Percentiles rank a stretch among this genome's conserved stretches.
These are phyloP conservation scores for Hedychridium roseum DNA, from an alignment of 2,888 invertebrate genomes.

Conservation along the genomic window DNA sequence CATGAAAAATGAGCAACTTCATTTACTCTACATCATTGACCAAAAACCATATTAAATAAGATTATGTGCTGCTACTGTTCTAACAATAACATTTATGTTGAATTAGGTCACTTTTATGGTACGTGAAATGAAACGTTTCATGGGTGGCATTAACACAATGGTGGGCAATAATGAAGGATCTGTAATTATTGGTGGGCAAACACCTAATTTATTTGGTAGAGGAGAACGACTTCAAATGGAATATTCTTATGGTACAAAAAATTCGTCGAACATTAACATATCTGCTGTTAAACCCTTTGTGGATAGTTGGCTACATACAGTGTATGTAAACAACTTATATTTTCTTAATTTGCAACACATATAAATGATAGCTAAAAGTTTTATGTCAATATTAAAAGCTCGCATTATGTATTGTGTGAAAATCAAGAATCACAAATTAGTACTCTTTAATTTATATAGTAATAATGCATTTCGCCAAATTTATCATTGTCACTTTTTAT, in stretches of 20 bases:
- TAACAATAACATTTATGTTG: slow-evolving; percentile 1
- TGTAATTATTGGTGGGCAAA: slow-evolving; percentile 75
- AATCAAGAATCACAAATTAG: too few relatives aligned
- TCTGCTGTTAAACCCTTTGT: slow-evolving; percentile 86
- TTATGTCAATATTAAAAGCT: too few relatives aligned
- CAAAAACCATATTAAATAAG: too few relatives aligned
- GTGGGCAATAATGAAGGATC: slow-evolving; percentile 94
- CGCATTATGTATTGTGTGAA: too few relatives aligned
- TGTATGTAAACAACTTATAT: slow-evolving; percentile 66
- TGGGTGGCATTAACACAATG: slow-evolving; percentile 86
- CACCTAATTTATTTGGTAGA: slow-evolving; percentile 87
- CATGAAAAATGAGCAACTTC: slow-evolving; percentile 38
- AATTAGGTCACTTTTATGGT: slow-evolving; percentile 85
- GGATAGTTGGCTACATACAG: slow-evolving; percentile 71
- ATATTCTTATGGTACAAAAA: slow-evolving; percentile 85
- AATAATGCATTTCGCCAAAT: background rate
- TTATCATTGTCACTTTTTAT: background rate
- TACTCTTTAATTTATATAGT: background rate
- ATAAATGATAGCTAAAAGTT: too few relatives aligned
- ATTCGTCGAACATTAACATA: slow-evolving; percentile 82
- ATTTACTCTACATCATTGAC: slow-evolving; percentile 1
- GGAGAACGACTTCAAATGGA: slow-evolving; percentile 85
- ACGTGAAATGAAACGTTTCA: slow-evolving; percentile 80
- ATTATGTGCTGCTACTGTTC: too few relatives aligned
- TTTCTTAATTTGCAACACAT: slow-evolving; percentile 6